phyloP scores from a whole-genome alignment of 2,113 vertebrate species.

The Rhynchopsitta pachyrhyncha region DNA sequence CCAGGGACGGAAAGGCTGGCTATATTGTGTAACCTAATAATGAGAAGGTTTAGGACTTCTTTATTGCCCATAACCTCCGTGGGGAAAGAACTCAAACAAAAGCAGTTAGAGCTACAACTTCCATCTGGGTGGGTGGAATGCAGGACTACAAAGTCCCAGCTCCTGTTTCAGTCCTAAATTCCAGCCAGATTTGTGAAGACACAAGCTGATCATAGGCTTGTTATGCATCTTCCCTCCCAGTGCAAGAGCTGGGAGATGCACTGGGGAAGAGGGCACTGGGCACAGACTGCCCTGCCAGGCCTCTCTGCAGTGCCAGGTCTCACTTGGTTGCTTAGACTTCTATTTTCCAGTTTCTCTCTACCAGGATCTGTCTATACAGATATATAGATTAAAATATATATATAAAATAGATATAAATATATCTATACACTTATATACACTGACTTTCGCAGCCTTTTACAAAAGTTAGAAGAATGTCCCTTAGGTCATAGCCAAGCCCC shows the following conservation, averaged over 20 bases:
- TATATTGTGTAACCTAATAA: not conserved
- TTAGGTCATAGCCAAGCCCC: not conserved
- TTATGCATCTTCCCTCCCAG: not conserved
- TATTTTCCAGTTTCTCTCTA: not conserved
- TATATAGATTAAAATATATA: not conserved
- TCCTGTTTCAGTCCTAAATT: not conserved
- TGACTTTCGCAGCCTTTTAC: not conserved
- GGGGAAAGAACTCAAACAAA: not conserved
- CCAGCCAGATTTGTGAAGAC: not conserved
- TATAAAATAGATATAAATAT: fast-evolving
- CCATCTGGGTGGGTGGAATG: not conserved
- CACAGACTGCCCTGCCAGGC: not conserved
- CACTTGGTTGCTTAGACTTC: not conserved
- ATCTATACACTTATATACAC: not conserved
- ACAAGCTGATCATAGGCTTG: not conserved
- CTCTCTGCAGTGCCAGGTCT: not conserved
- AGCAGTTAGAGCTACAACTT: not conserved
- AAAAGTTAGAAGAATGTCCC: not conserved
- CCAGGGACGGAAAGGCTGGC: not conserved
- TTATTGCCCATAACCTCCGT: not conserved
- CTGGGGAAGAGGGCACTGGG: not conserved
- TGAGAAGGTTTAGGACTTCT: not conserved
- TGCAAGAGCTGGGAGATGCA: not conserved
- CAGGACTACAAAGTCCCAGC: not conserved
- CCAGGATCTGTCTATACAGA: not conserved